phyloP scores from a whole-genome alignment of 2,797 vertebrate genomes.

The Danio jaintianensis region DNA sequence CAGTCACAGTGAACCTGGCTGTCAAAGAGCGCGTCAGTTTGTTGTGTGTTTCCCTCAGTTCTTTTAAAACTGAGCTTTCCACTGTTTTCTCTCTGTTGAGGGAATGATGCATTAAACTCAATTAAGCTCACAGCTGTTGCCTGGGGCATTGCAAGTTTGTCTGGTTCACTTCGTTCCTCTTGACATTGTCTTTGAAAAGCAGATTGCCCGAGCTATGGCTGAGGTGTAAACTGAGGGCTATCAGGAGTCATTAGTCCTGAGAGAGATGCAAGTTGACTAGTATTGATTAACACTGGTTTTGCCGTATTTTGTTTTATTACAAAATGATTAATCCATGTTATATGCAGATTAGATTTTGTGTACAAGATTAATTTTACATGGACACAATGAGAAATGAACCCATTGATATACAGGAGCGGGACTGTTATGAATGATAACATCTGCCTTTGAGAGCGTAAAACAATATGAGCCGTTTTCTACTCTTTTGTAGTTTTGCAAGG shows the following conservation, averaged over 20 bases:
- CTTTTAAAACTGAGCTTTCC: slow-evolving; percentile 60
- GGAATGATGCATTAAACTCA: slow-evolving; percentile 72
- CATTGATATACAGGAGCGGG: background rate
- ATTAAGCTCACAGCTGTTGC: slow-evolving; percentile 55
- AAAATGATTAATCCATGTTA: slow-evolving; percentile 16
- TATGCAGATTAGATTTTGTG: slow-evolving; percentile 7
- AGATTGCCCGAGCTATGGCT: background rate
- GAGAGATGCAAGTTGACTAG: background rate
- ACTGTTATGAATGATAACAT: background rate
- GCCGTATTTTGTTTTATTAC: slow-evolving; percentile 5
- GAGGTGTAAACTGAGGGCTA: background rate
- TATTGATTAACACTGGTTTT: slow-evolving; percentile 24
- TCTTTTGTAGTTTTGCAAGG: background rate
- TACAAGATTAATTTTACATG: slow-evolving; percentile 1
- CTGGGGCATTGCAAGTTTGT: slow-evolving; percentile 44
- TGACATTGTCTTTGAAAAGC: slow-evolving; percentile 6
- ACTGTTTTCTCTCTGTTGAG: slow-evolving; percentile 64
- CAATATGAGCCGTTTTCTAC: background rate
- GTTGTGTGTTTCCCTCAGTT: slow-evolving; percentile 46
- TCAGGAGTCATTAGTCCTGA: slow-evolving; percentile 4
- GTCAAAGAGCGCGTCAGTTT: slow-evolving; percentile 44
- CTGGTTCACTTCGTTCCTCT: slow-evolving; percentile 41
- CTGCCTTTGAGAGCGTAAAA: background rate
- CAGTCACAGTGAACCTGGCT: slow-evolving; percentile 63
- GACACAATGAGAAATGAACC: background rate